These are phyloP conservation scores for Aeoliscus strigatus DNA, from an alignment of 2,797 vertebrate species.

Conservation along the genomic window DNA sequence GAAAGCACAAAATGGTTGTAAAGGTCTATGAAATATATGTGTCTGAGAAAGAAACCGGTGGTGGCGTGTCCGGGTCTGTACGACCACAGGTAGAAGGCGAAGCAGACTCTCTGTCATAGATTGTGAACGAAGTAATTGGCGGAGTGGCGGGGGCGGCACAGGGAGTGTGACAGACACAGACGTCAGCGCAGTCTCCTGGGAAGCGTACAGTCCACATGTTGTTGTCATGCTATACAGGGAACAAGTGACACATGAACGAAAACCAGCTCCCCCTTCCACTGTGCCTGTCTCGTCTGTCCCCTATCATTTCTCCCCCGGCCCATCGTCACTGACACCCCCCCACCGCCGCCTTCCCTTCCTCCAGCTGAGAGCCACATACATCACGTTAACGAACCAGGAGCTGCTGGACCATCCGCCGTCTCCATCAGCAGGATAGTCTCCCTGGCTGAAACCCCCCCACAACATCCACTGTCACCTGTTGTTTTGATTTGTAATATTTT, in stretches of 20 bases:
- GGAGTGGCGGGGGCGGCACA: conserved; percentile 8
- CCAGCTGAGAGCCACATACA: conserved; percentile 50
- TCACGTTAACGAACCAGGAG: conserved; percentile 64
- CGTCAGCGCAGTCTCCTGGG: conserved; percentile 57
- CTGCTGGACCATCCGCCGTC: too few species aligned
- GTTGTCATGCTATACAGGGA: conserved; percentile 63
- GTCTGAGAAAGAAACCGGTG: too few species aligned
- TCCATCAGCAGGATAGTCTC: too few species aligned
- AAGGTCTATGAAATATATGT: too few species aligned
- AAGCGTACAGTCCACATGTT: conserved; percentile 64
- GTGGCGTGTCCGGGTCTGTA: conserved; percentile 1
- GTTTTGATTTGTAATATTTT: too few species aligned
- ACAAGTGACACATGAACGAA: conserved; percentile 65
- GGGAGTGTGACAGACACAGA: conserved; percentile 52
- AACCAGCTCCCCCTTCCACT: conserved; percentile 48
- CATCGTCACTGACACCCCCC: conserved; percentile 46
- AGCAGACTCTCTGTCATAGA: conserved; percentile 16
- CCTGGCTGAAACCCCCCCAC: too few species aligned
- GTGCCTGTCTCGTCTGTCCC: conserved; percentile 59
- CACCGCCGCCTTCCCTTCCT: conserved; percentile 8
- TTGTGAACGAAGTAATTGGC: conserved; percentile 28
- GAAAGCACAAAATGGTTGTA: too few species aligned
- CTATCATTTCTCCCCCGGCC: conserved; percentile 56
- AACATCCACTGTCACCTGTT: too few species aligned
- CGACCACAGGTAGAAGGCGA: conserved; percentile 9